Evolutionary conservation across 2,797 vertebrate species (phyloP).

Genomic region (Epinephelus coioides): DNA sequence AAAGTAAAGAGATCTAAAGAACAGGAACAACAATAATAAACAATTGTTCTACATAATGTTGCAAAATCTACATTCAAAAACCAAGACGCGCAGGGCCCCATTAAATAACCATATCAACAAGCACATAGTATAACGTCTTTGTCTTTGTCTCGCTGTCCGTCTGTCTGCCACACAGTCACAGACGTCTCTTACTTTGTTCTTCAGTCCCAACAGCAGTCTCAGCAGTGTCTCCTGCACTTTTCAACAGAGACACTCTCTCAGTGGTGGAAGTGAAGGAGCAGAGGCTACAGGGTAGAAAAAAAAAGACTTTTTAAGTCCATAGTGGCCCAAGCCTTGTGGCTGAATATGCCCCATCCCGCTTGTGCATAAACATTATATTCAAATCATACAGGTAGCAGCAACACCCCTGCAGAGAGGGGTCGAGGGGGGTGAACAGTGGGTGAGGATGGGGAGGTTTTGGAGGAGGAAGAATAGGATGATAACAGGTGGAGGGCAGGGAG

Average conservation of each 20-base stretch:
- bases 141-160: conserved; percentile 68
- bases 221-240: conserved; percentile 64
- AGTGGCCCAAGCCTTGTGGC: conserved; percentile 71
- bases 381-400: conserved; percentile 95
- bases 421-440: conserved; percentile 72
- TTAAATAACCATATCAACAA: conserved; percentile 85
- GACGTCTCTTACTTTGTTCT: conserved; percentile 60
- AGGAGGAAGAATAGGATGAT: conserved; percentile 50
- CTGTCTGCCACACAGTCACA: conserved; percentile 53
- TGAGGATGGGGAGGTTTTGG: conserved; percentile 46
- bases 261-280: conserved; percentile 64
- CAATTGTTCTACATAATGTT: conserved; percentile 85
- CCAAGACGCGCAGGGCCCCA: conserved; percentile 79
- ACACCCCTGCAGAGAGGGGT: conserved; percentile 85
- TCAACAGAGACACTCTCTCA: conserved; percentile 63
- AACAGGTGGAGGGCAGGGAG: conserved; percentile 65
- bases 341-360: conserved; percentile 76
- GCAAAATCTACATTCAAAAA: conserved; percentile 88
- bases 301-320: conserved; percentile 62
- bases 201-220: conserved; percentile 70
- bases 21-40: conserved; percentile 79
- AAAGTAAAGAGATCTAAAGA: conserved; percentile 82
- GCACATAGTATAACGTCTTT: conserved; percentile 65
- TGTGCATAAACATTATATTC: conserved; percentile 87
- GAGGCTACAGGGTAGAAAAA: conserved; percentile 55